These are phyloP conservation scores for Argopecten irradians DNA, from an alignment of 1,140 invertebrate genomes.

Conservation along the genomic window DNA sequence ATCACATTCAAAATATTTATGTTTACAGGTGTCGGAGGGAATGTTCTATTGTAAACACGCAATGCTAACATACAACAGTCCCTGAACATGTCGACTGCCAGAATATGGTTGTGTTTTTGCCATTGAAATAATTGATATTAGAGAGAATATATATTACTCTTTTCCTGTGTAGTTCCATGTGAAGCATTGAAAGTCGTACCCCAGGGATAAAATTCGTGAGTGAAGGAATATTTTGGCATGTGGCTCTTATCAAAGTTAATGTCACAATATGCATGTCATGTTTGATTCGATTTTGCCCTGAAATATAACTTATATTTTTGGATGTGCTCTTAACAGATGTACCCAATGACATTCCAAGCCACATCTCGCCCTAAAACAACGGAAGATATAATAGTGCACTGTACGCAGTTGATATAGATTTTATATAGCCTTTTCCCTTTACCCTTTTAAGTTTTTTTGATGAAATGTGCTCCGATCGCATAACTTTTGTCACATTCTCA, in stretches of 20 bases:
- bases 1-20: background rate
- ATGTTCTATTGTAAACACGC: background rate
- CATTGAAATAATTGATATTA: background rate
- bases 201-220: background rate
- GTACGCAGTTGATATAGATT: no score
- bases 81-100: background rate
- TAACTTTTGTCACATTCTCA: no score
- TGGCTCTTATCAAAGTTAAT: background rate
- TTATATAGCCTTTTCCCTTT: no score
- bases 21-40: background rate
- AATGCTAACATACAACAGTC: background rate
- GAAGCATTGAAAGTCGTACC: background rate
- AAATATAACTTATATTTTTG: background rate
- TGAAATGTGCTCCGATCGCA: no score
- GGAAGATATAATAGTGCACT: no score
- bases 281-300: background rate
- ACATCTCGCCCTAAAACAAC: no score
- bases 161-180: background rate
- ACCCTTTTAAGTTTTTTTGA: no score
- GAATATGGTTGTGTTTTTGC: background rate
- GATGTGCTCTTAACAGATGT: background rate
- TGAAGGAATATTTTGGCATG: background rate
- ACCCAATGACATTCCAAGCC: no score
- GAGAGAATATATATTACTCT: background rate
- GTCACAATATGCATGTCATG: background rate